Evolutionary conservation across 1,140 invertebrate genomes (phyloP).

Genomic region (Octopus sinensis): DNA sequence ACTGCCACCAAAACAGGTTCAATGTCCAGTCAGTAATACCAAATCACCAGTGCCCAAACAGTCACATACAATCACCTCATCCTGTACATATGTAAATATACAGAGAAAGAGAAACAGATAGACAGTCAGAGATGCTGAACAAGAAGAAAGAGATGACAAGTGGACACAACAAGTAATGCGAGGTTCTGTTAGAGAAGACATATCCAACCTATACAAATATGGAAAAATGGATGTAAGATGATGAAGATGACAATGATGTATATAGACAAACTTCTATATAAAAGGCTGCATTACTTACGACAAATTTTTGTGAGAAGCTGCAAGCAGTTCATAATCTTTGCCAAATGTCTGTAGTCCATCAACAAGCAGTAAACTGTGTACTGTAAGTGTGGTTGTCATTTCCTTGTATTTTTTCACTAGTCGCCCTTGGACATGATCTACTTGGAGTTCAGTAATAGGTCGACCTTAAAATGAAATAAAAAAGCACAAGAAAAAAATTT

Average conservation of each 20-base stretch:
- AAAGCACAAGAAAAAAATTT: background rate
- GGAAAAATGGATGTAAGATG: too few relatives aligned
- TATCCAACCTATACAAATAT: background rate
- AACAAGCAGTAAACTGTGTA: slow-evolving; percentile 86
- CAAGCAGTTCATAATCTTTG: slow-evolving; percentile 87
- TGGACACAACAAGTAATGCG: too few relatives aligned
- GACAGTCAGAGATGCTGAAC: too few relatives aligned
- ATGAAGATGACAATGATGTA: background rate
- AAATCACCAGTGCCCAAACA: too few relatives aligned
- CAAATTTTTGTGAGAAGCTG: slow-evolving; percentile 90
- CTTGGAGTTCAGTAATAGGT: slow-evolving; percentile 76
- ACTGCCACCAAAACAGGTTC: too few relatives aligned
- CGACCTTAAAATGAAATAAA: slow-evolving; percentile 63
- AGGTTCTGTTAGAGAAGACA: background rate
- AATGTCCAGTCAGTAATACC: too few relatives aligned
- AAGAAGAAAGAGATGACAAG: too few relatives aligned
- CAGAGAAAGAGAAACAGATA: too few relatives aligned
- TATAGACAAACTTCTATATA: too few relatives aligned
- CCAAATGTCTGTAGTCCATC: slow-evolving; percentile 94
- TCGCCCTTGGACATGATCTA: slow-evolving; percentile 79
- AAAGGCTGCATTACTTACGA: slow-evolving; percentile 62
- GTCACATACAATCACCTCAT: too few relatives aligned
- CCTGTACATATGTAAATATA: too few relatives aligned
- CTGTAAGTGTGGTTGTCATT: slow-evolving; percentile 75
- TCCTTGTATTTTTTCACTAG: slow-evolving; percentile 71